Evolutionary conservation across 2,888 invertebrate genomes (phyloP), one percentile per base, ranked within the genome.

Genomic region (Dendrolimus pini): DNA sequence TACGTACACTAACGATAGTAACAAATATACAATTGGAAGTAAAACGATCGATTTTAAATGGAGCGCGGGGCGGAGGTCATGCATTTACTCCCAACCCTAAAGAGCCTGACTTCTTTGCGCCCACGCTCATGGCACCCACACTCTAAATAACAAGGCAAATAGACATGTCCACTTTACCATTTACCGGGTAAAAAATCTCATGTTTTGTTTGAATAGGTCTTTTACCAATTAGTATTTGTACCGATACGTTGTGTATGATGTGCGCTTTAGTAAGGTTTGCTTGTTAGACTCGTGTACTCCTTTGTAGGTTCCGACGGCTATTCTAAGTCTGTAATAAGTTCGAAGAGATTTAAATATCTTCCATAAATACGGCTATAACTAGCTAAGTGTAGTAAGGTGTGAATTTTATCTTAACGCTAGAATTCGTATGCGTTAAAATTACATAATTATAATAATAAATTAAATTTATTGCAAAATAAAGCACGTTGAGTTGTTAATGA

Each of bases 151-250:
- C 80, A 86, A 87, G 77, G 75, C 85, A 90, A 89, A 89, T 82
- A 89, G 76, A 79, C 85, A 77, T 86, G 82, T 88, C 85, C 87
- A 88, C 84, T 89, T 86, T 84, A 86, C 87, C 87, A 89, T 89
- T 89, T 86, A 89, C 87, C 77, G 70, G 82, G 85, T 87, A 85
- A 89, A 89, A 89, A 85, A 86, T 85, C 83, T 82, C 88, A 83
- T 83, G 84, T 85, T 75, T 67, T 89, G 87, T 89, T 89, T 89
- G 88, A 81, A 82, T 85, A 88, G 89, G 89, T 82, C 88, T 89
- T 85, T 88, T 86, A 88, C 85, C 86, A 89, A 89, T 89, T 89
- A 89, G 86, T 87, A 85, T 89, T 89, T 86, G 84, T 84, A 89
- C 86, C 86, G 83, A 85, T 84, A 30, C 30, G 30, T 82, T 67